A percentile compares a stretch with the other conserved stretches of the same genome.
Evolutionary conservation across 2,113 vertebrate species (phyloP).

Genomic region (Sarotherodon lohbergeri): DNA sequence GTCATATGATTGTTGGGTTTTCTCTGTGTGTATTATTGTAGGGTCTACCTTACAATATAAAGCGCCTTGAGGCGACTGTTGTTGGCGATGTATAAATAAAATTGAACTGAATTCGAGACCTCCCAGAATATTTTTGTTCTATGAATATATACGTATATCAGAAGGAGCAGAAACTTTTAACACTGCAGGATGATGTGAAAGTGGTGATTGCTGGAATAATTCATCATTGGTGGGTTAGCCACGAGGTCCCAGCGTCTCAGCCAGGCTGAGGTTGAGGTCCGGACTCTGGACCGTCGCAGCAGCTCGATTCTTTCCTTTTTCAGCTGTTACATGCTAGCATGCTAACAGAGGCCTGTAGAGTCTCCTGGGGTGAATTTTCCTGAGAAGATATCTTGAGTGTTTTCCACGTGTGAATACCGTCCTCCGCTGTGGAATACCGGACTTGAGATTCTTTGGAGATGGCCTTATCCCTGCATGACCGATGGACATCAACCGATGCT

Average conservation of each 20-base stretch:
- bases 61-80: accelerated
- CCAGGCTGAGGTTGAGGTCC: background rate
- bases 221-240: background rate
- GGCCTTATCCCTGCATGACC: background rate
- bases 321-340: background rate
- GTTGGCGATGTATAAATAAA: background rate
- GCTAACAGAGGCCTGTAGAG: background rate
- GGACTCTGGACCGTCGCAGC: background rate
- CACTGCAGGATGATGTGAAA: background rate
- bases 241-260: background rate
- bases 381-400: background rate
- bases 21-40: accelerated
- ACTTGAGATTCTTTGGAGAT: background rate
- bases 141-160: background rate
- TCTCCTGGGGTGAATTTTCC: background rate
- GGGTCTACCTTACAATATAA: accelerated
- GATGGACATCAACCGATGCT: background rate
- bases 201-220: background rate
- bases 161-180: background rate
- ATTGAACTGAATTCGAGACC: background rate
- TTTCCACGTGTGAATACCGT: accelerated
- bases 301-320: background rate
- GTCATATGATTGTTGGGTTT: accelerated
- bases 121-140: background rate
- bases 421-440: accelerated